Percentiles rank a stretch among this genome's conserved stretches.
phyloP scores from a whole-genome alignment of 2,888 invertebrate genomes.

The Rhingia rostrata region DNA sequence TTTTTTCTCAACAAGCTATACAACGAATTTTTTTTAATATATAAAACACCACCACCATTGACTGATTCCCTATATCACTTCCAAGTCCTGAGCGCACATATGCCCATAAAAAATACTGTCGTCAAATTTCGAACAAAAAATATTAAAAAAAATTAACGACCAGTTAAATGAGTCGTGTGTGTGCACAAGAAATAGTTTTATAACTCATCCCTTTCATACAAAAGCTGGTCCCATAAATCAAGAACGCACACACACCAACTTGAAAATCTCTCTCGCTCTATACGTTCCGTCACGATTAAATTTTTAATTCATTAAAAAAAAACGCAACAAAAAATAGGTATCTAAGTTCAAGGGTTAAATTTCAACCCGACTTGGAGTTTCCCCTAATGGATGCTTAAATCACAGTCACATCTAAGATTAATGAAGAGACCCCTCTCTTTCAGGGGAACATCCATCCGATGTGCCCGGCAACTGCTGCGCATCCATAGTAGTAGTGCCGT shows the following conservation, averaged over 20 bases:
- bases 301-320: conserved; percentile 70
- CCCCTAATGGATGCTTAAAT: conserved; percentile 73
- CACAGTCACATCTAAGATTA: conserved; percentile 73
- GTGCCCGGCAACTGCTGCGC: conserved; percentile 17
- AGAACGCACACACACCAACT: conserved; percentile 38
- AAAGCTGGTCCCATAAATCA: conserved; percentile 63
- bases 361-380: conserved; percentile 49
- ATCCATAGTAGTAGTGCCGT: neutral
- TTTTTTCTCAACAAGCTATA: conserved; percentile 8
- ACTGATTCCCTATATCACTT: conserved; percentile 32
- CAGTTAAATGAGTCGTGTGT: conserved; percentile 60
- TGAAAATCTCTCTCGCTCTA: conserved; percentile 39
- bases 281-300: conserved; percentile 62
- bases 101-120: conserved; percentile 15
- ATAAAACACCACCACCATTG: conserved; percentile 31
- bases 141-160: conserved; percentile 62
- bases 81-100: neutral
- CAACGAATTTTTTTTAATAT: no score
- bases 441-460: conserved; percentile 20
- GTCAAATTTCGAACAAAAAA: conserved; percentile 31
- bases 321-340: neutral
- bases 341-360: conserved; percentile 72
- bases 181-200: conserved; percentile 33
- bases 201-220: conserved; percentile 21
- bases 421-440: conserved; percentile 50